Evolutionary conservation across 2,113 vertebrate genomes (phyloP), one percentile per base, ranked within the genome.

Genomic region (Marmota monax): DNA sequence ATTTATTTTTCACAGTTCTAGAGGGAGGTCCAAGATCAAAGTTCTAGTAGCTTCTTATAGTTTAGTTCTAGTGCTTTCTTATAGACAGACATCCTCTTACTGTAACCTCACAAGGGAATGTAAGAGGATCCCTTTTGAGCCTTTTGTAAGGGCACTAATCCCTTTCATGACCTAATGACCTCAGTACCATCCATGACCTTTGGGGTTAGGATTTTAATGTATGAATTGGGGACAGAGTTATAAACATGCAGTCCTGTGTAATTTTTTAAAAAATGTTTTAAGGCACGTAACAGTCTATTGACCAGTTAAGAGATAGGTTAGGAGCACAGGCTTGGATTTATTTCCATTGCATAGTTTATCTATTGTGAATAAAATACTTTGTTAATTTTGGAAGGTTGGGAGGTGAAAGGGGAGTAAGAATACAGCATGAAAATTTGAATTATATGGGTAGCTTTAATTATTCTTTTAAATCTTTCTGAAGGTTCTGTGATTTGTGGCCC

Each of bases 391-490:
- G 39, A 48, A 91, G 39, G 12, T 25, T 34, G 51, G 14, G 3
- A 4, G 58, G 22, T 61, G 14, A 72, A 70, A 58, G 72, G 92
- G 61, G 72, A 7, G 14, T 92, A 88, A 73, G 77, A 34, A 32
- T 56, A 10, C 45, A 13, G 13, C 9, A 77, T 94, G 56, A 82
- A 76, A 77, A 84, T 94, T 70, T 63, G 84, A 83, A 39, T 22
- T 94, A 84, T 23, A 88, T n/a, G 34, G 53, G 45, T 90, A n/a
- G 10, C 23, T 77, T 70, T 82, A 58, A 42, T 29, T 56, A 16
- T 79, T 79, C n/a, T 79, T 88, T 39, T 48, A 45, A 48, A 34
- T 53, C 63, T 88, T 88, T 79, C 72, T 88, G 78, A 88, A 92
- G n/a, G n/a, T 88, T 65, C 53, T 88, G 0, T 88, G 42, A 37